These are phyloP conservation scores for Amblyopsis hoosieri DNA, from an alignment of 2,797 vertebrate species.

Conservation along the genomic window DNA sequence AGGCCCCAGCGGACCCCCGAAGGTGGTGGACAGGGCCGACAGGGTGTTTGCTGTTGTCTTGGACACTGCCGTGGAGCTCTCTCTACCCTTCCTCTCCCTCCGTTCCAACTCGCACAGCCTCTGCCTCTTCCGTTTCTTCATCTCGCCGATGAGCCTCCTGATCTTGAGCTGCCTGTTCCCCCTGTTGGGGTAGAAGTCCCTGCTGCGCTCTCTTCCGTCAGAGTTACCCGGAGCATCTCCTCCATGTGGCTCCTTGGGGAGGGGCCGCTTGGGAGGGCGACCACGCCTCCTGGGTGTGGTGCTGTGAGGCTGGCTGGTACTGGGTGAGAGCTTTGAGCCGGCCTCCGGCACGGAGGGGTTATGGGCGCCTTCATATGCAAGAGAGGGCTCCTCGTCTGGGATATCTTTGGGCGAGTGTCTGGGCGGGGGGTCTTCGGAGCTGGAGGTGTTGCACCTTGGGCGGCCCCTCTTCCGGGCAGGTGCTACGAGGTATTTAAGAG, in stretches of 20 bases:
- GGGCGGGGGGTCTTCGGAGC: slow-evolving; percentile 78
- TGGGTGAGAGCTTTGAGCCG: slow-evolving; percentile 58
- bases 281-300: slow-evolving; percentile 89
- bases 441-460: slow-evolving; percentile 85
- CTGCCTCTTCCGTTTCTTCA: slow-evolving; percentile 96
- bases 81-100: slow-evolving; percentile 38
- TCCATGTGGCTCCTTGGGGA: slow-evolving; percentile 47
- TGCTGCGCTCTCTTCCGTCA: slow-evolving; percentile 58
- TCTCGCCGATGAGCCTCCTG: slow-evolving; percentile 93
- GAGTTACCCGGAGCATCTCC: slow-evolving; percentile 62
- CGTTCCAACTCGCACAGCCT: slow-evolving; percentile 79
- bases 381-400: slow-evolving; percentile 65
- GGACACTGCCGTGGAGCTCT: slow-evolving; percentile 48
- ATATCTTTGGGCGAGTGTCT: slow-evolving; percentile 79
- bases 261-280: slow-evolving; percentile 72
- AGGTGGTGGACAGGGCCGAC: slow-evolving; percentile 91
- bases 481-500: slow-evolving; percentile 60
- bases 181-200: slow-evolving; percentile 70
- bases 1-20: slow-evolving; percentile 90
- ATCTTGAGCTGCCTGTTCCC: slow-evolving; percentile 90
- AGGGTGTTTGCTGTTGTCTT: slow-evolving; percentile 74
- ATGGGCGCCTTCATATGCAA: slow-evolving; percentile 55
- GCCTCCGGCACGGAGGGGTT: slow-evolving; percentile 83
- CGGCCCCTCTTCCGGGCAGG: slow-evolving; percentile 84
- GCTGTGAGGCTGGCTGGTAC: slow-evolving; percentile 56